phyloP scores from a whole-genome alignment of 2,113 vertebrate species.

The Grammomys surdaster region DNA sequence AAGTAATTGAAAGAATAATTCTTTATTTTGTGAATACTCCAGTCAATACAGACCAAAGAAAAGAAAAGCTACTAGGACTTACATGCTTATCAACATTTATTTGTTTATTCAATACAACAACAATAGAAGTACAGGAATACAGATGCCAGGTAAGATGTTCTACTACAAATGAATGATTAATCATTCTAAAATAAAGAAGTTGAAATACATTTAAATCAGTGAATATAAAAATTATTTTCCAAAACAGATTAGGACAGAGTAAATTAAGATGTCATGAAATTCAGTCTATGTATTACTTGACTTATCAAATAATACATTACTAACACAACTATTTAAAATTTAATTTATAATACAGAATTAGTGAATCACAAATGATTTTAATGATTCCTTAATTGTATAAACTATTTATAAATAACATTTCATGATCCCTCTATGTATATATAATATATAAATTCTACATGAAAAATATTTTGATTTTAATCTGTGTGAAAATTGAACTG shows the following conservation, averaged over 20 bases:
- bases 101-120: not conserved
- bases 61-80: not conserved
- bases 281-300: not conserved
- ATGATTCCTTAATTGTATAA: not conserved
- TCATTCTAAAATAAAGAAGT: not conserved
- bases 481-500: not conserved
- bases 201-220: not conserved
- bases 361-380: not conserved
- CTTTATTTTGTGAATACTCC: not conserved
- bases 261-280: not conserved
- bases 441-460: not conserved
- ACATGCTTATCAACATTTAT: not conserved
- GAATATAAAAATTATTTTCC: not conserved
- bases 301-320: not conserved
- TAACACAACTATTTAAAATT: not conserved
- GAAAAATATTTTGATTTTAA: not conserved
- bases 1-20: not conserved
- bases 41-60: not conserved
- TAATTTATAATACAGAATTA: not conserved
- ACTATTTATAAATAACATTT: slow-evolving; percentile 10
- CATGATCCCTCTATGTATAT: not conserved
- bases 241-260: not conserved
- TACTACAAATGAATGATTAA: not conserved
- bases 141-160: not conserved
- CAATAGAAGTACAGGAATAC: not conserved